These are phyloP conservation scores for Notamacropus eugenii DNA, from an alignment of 2,797 vertebrate species.

Conservation along the genomic window DNA sequence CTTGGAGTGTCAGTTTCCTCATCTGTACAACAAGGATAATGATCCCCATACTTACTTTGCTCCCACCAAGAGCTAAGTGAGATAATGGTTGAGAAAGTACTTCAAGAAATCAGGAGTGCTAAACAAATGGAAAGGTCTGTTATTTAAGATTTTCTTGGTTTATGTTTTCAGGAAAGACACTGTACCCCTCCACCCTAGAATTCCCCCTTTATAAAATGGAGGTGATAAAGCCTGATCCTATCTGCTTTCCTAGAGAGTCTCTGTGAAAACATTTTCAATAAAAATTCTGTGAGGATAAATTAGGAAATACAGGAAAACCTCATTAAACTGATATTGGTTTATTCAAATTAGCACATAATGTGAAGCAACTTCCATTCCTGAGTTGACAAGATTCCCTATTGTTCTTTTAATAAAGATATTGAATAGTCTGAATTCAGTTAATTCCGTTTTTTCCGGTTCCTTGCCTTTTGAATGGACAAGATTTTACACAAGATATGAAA, in stretches of 20 bases:
- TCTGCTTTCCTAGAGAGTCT: neutral
- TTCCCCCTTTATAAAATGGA: neutral
- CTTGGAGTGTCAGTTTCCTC: conserved; percentile 37
- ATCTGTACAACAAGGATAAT: conserved; percentile 30
- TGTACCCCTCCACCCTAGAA: neutral
- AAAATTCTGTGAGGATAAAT: neutral
- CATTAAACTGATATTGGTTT: conserved; percentile 5
- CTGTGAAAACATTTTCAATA: conserved; percentile 9
- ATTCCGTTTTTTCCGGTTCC: neutral
- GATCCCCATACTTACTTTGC: neutral
- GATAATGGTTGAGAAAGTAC: conserved; percentile 30
- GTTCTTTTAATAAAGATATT: conserved; percentile 5
- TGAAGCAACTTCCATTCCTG: conserved; percentile 6
- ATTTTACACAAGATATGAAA: neutral
- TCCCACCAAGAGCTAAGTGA: conserved; percentile 47
- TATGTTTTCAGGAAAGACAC: neutral
- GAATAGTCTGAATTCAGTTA: neutral
- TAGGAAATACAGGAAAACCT: neutral
- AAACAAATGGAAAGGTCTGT: neutral
- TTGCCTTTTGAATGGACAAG: neutral
- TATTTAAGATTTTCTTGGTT: neutral
- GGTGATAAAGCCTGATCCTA: neutral
- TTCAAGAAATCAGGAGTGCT: conserved; percentile 17
- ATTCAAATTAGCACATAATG: neutral
- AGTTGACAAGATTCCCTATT: neutral